These are phyloP conservation scores for Morelia viridis DNA, from an alignment of 2,797 vertebrate genomes.

Conservation along the genomic window DNA sequence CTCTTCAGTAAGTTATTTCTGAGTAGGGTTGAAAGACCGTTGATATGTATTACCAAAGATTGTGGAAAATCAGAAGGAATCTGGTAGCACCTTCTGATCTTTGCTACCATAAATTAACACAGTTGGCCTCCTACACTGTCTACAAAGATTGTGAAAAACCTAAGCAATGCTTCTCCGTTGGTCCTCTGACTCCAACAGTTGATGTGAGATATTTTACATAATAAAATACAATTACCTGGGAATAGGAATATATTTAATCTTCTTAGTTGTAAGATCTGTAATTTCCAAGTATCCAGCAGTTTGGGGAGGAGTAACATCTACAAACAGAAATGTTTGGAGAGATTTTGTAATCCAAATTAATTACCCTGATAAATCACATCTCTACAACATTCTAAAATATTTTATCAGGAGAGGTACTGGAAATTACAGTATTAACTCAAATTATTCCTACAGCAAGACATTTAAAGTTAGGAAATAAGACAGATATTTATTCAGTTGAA, in stretches of 20 bases:
- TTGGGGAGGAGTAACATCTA: constrained; percentile 86
- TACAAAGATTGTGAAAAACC: neutral
- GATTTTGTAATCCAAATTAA: constrained; percentile 17
- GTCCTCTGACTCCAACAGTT: neutral
- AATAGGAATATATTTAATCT: constrained; percentile 92
- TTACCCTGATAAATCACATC: constrained; percentile 36
- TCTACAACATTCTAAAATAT: constrained; percentile 37
- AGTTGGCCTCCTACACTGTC: too few species aligned
- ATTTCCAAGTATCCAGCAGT: constrained; percentile 92
- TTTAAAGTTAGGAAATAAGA: constrained; percentile 29
- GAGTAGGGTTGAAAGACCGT: too few species aligned
- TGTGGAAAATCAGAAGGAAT: too few species aligned
- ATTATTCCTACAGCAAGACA: constrained; percentile 7
- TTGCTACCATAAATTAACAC: too few species aligned
- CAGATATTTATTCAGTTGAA: constrained; percentile 16
- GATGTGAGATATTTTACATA: constrained; percentile 20
- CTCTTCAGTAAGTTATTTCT: neutral
- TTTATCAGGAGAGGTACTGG: constrained; percentile 48
- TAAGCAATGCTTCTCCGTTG: neutral
- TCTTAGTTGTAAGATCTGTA: constrained; percentile 91
- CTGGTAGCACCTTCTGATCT: too few species aligned
- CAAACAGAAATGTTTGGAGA: constrained; percentile 50
- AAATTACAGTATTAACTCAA: constrained; percentile 38
- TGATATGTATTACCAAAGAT: too few species aligned
- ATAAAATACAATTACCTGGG: constrained; percentile 82